A percentile compares a stretch with the other conserved stretches of the same genome.
These are phyloP conservation scores for Xanthorhoe spadicearia DNA, from an alignment of 2,888 invertebrate genomes.

Conservation along the genomic window DNA sequence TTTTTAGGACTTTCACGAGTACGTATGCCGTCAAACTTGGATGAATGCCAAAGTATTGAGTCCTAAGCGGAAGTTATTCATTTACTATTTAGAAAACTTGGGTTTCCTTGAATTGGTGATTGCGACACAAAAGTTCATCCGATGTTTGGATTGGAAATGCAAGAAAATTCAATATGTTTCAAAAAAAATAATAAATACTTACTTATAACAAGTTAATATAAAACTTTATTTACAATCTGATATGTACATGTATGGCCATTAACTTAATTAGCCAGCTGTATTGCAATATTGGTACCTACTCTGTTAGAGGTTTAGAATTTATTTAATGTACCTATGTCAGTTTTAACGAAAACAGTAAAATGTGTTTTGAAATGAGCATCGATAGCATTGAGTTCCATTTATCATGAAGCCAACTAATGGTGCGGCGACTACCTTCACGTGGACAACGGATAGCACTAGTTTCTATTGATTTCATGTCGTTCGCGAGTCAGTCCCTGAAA, in stretches of 20 bases:
- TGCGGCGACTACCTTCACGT: slow-evolving; percentile 22
- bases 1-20: neutral
- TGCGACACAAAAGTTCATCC: neutral
- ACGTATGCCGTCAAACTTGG: slow-evolving; percentile 31
- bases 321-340: too few relatives aligned
- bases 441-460: slow-evolving; percentile 8
- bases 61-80: slow-evolving; percentile 24
- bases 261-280: too few relatives aligned
- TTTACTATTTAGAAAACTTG: slow-evolving; percentile 14
- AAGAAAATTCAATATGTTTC: too few relatives aligned
- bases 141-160: too few relatives aligned
- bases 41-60: slow-evolving; percentile 31
- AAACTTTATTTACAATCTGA: too few relatives aligned
- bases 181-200: too few relatives aligned
- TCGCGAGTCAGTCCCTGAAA: neutral
- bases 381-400: slow-evolving; percentile 36
- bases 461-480: neutral
- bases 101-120: slow-evolving; percentile 4
- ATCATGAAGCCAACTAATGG: slow-evolving; percentile 50
- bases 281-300: too few relatives aligned
- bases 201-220: too few relatives aligned
- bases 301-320: too few relatives aligned
- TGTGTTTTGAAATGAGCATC: slow-evolving; percentile 18
- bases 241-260: too few relatives aligned
- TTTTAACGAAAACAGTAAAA: neutral